Conservation (phyloP, 92 coral and sea anemone genomes). For the Epizoanthus ramosus region DNA sequence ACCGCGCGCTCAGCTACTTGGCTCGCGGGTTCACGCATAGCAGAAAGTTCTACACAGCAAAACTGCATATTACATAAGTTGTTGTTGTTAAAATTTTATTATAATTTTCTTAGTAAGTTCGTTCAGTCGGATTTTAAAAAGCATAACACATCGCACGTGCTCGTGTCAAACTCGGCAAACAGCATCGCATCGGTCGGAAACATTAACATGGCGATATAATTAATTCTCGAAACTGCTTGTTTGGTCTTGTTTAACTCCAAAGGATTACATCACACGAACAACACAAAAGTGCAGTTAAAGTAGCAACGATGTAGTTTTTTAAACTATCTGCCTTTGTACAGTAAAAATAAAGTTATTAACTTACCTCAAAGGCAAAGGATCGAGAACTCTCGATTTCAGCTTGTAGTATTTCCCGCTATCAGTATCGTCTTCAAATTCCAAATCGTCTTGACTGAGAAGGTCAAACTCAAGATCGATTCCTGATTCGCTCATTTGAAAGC, state of each 20-base stretch:
- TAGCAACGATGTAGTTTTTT: neutral
- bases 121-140: neutral
- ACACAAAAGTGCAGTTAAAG: neutral
- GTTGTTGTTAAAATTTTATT: no score
- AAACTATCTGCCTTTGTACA: neutral
- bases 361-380: slow-evolving; percentile 68
- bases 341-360: neutral
- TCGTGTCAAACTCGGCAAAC: slow-evolving; percentile 28
- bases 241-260: neutral
- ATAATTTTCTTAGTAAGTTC: neutral
- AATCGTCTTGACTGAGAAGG: slow-evolving; percentile 76
- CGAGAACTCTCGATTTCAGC: slow-evolving; percentile 79
- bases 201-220: neutral
- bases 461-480: slow-evolving; percentile 99
- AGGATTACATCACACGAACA: neutral
- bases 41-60: neutral
- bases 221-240: neutral
- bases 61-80: neutral
- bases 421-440: slow-evolving; percentile 63
- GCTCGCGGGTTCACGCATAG: no score
- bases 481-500: slow-evolving; percentile 97
- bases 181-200: slow-evolving; percentile 15
- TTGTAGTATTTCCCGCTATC: slow-evolving; percentile 69
- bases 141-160: slow-evolving; percentile 17
- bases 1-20: no score